Evolutionary conservation across 2,797 vertebrate genomes (phyloP), one percentile per base, ranked within the genome.

Genomic region (Platyrinchus mystaceus): DNA sequence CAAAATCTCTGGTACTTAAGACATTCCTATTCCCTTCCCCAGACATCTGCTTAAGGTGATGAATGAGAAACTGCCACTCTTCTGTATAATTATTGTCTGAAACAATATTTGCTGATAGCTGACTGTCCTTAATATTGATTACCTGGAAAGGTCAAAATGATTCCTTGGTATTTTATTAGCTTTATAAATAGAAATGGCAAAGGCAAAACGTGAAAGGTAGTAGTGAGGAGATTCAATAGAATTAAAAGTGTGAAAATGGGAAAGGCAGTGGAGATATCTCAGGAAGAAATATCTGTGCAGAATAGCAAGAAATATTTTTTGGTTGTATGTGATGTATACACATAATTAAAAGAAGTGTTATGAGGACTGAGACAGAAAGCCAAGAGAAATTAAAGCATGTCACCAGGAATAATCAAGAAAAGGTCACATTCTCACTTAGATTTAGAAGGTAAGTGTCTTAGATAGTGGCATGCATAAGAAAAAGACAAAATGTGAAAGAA

Each of bases 31-130:
- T 95, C 93, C 78, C 36, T 94, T 20, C 34, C 55, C 10, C 52
- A 88, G 81, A 94, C 28, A 76, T 64, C 59, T 92, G 56, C 63
- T 97, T 96, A 92, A 93, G 80, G 63, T 97, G 95, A 95, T 96
- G 94, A 97, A 97, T 94, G 87, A 95, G 93, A 95, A 97, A 88
- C 86, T 97, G 94, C 47, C 84, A 80, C 62, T 95, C 52, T 97
- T 83, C 9, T 13, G 55, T 94, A 66, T 80, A 97, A 97, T 98
- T 97, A 96, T 94, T 95, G 80, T 95, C 90, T 96, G 77, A 97
- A 97, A 96, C 80, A 93, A 94, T 96, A 95, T 94, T 97, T 97
- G 87, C 86, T 96, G 94, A 97, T 83, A 95, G 93, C 83, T 96
- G 87, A 97, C 90, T 96, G 80, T 83, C 92, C 83, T 93, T 95